Percentiles rank a stretch among this genome's conserved stretches.
These are phyloP conservation scores for Philantomba maxwellii DNA, from an alignment of 2,113 vertebrate genomes.

Conservation along the genomic window DNA sequence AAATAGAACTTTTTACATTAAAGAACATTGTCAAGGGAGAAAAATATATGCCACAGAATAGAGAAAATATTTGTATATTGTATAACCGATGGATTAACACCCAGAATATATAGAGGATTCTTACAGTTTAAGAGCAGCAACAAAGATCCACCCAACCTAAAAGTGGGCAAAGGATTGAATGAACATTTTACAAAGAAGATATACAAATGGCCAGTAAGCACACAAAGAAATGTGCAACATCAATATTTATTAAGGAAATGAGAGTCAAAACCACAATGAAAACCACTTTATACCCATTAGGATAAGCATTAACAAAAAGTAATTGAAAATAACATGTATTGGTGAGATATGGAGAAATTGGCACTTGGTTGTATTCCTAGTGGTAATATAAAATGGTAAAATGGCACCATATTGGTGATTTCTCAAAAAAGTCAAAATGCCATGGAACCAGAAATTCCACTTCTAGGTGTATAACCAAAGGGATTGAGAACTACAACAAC, in stretches of 20 bases:
- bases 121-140: not conserved
- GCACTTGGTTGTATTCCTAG: not conserved
- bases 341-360: not conserved
- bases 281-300: not conserved
- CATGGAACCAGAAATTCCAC: not conserved
- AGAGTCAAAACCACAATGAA: not conserved
- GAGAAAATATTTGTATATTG: not conserved
- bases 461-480: not conserved
- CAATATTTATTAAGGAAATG: not conserved
- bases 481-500: not conserved
- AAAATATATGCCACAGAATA: not conserved
- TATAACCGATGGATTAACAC: not conserved
- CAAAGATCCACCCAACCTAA: rapidly evolving
- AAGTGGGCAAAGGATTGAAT: not conserved
- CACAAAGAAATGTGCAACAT: not conserved
- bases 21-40: not conserved
- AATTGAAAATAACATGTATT: not conserved
- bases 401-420: not conserved
- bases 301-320: too few species aligned
- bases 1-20: not conserved
- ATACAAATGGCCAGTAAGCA: not conserved
- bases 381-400: not conserved
- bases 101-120: not conserved
- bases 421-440: not conserved
- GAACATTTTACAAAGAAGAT: not conserved